Evolutionary conservation across 2,888 invertebrate species (phyloP).

Genomic region (Cyclophora albipunctata): DNA sequence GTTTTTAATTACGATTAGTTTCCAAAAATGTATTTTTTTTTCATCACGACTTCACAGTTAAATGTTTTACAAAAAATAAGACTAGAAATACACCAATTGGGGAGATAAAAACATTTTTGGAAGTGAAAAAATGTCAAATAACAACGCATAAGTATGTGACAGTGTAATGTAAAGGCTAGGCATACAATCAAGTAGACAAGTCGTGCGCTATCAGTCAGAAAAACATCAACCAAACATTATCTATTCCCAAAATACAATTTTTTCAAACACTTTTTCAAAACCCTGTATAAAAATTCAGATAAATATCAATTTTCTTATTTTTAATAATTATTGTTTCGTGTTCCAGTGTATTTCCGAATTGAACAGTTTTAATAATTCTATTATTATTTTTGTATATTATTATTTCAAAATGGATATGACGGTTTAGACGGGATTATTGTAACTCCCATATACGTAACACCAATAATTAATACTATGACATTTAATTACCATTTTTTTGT

Average conservation of each 20-base stretch:
- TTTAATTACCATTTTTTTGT: conserved; percentile 64
- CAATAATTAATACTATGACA: conserved; percentile 61
- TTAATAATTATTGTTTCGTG: conserved; percentile 1
- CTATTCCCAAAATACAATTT: background rate
- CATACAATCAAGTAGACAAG: conserved; percentile 47
- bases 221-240: background rate
- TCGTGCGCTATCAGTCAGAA: conserved; percentile 51
- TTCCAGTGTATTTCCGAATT: conserved; percentile 1
- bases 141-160: conserved; percentile 68
- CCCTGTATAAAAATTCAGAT: conserved; percentile 3
- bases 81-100: conserved; percentile 69
- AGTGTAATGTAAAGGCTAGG: conserved; percentile 55
- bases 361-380: conserved; percentile 2
- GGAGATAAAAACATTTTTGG: conserved; percentile 16
- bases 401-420: conserved; percentile 58
- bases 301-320: conserved; percentile 5
- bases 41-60: conserved; percentile 26
- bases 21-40: conserved; percentile 20
- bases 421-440: conserved; percentile 28
- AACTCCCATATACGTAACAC: conserved; percentile 44
- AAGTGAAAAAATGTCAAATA: conserved; percentile 20
- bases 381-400: conserved; percentile 19
- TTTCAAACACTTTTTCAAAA: background rate
- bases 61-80: conserved; percentile 43
- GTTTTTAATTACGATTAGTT: conserved; percentile 11